Base-by-base conservation (phyloP, 2,113 vertebrate species). In the Chitala chitala region DNA sequence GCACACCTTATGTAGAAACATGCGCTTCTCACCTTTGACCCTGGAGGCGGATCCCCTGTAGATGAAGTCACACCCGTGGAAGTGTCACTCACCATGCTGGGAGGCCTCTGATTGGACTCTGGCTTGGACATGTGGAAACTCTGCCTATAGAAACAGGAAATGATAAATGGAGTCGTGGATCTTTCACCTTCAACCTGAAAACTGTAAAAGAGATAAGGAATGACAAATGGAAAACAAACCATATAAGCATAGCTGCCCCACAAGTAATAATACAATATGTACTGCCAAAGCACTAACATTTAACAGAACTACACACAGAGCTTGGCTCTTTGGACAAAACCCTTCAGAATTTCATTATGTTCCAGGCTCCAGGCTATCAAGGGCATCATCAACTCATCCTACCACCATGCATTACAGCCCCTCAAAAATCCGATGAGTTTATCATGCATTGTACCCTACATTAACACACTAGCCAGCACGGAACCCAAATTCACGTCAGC, bases 61-160 rank as follows among this genome's bases (percentile, higher is more conserved):
- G 93, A 91, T 0, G 90, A 76, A 72, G 94, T 95, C 82, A 94
- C 90, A 13, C 90, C 84, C 10, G 92, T 92, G 76, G 94, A 93
- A 0, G 92, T 87, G 83, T 98, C 93, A 72, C 93, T 96, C 91
- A 98, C 94, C 95, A 95, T 95, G 84, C 92, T 94, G 85, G 93
- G 88, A 31, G 94, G 92, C 87, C 94, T 95, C 84, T 93, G 94
- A 89, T 88, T 92, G 85, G 85, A 78, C 13, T 87, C 90, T 80
- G 91, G 92, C 84, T 93, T 96, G 78, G 91, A 95, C 95, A 97
- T 98, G 78, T 87, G 92, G 85, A 87, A 90, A 82, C 91, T 91
- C 79, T 89, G 78, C 82, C 96, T 99, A 80, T 3, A 76, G 50
- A 82, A 24, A 78, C 3, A 81, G 69, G 73, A 78, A 0, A 61